phyloP scores from a whole-genome alignment of 2,113 vertebrate species.

The Xiphias gladius region DNA sequence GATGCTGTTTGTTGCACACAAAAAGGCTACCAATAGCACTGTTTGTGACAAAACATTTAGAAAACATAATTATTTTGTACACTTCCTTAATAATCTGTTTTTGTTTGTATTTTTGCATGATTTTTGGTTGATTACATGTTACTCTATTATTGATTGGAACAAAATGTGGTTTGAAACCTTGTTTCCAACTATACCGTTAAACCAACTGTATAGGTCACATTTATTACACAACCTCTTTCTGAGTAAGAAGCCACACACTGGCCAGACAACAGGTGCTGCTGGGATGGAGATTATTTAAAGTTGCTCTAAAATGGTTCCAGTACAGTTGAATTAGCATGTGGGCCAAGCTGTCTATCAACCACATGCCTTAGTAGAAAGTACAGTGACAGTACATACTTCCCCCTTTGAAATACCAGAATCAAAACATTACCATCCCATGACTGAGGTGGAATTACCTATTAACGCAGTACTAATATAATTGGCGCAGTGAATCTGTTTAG shows the following conservation, averaged over 20 bases:
- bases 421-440: conserved; percentile 66
- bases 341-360: conserved; percentile 64
- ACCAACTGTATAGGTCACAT: conserved; percentile 33
- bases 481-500: background rate
- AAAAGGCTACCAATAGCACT: background rate
- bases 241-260: conserved; percentile 54
- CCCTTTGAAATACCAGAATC: conserved; percentile 66
- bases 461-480: background rate
- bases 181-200: conserved; percentile 61
- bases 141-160: conserved; percentile 69
- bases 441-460: conserved; percentile 61
- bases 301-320: conserved; percentile 74
- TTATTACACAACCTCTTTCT: conserved; percentile 74
- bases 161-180: conserved; percentile 70
- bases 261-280: conserved; percentile 77
- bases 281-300: conserved; percentile 81
- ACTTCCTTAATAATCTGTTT: background rate
- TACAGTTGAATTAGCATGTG: conserved; percentile 73
- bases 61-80: background rate
- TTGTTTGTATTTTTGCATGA: background rate
- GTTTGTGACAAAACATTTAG: background rate
- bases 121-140: conserved; percentile 4
- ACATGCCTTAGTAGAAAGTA: conserved; percentile 72
- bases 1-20: background rate
- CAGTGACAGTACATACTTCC: conserved; percentile 75